Base-by-base conservation (phyloP, 1,140 invertebrate species). In the Heliconius eleuchia region DNA sequence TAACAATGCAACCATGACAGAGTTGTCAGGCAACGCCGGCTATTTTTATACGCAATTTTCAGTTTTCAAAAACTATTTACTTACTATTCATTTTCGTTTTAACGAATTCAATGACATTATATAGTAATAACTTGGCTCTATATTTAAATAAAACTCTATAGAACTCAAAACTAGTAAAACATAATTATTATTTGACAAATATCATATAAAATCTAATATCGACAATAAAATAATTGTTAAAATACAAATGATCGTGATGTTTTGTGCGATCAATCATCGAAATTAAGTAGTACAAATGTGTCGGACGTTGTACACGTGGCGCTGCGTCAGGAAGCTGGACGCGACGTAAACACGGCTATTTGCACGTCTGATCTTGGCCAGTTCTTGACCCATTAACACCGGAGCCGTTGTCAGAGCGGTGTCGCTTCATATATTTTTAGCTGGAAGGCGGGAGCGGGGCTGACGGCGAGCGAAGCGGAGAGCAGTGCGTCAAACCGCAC, bases 331-430 rank as follows among this genome's bases (percentile, higher is more conserved):
- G 89, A 91, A 88, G 86, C 87, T 75, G 79, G 55, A 79, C 81
- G 81, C 86, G 85, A 88, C 87, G 90, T 92, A 92, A 92, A 92
- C 91, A 92, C 85, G 86, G 84, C 87, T 89, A 88, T 89, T 91
- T 89, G 87, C 88, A 89, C 84, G 80, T 84, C 85, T 93, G 91
- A 92, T 94, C 92, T 94, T 94, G 92, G 92, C 90, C 92, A 94
- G 92, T 91, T 94, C 92, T 94, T 94, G 92, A 94, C 92, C 91
- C 91, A 94, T 91, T 94, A 94, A 92, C 89, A 91, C 87, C 84
- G 83, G 86, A 84, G 82, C 84, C 87, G 90, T 88, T 91, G 90
- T 92, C 88, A 89, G 89, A 88, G 86, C 87, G 88, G 88, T 91
- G 88, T 93, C 90, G 88, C 89, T 89, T 88, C 76, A 86, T 80